Base-by-base conservation (phyloP, 1,140 invertebrate genomes). In the Apis florea region DNA sequence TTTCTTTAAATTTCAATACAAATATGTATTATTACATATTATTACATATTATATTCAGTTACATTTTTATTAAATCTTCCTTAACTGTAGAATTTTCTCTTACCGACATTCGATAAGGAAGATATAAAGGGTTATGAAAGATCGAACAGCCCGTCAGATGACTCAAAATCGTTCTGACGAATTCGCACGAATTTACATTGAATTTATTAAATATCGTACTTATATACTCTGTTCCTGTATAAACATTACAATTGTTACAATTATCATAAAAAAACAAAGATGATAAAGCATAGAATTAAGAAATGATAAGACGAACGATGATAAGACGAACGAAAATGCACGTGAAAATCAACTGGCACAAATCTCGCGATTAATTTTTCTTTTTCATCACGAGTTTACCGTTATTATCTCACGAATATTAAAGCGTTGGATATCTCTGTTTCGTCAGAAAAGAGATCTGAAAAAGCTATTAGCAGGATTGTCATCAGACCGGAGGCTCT, bases 101-200 rank as follows among this genome's bases (percentile, higher is more conserved):
- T 80, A 80, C 69, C 78, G 78, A 80, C 78, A 1, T 17, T 15
- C 40, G 51, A 40, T 73, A 74, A 17, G 15, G 26, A 47, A 10
- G 19, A 11, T 4, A 15, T 2, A 54, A 80, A 24, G 13, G 9
- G 1, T 24, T 31, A 3, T 3, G 8, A n/a, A 26, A 9, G 24
- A 19, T 31, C 1, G 15, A 13, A 19, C 1, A 21, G 17, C 19
- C 78, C 78, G 69, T 54, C 70, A 80, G 78, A 80, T 80, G 78
- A 49, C 78, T 66, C 78, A 26, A 56, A 74, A 21, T 10, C 47
- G 59, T 0, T 31, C 19, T 15, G 13, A 21, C 12, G 2, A 26
- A 49, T 9, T 1, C 11, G 15, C 24, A 12, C n/a, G 8, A n/a
- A 24, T 24, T 24, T 6, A n/a, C 12, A 13, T 59, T 24, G 6